A percentile compares a stretch with the other conserved stretches of the same genome.
phyloP scores from a whole-genome alignment of 1,140 invertebrate genomes.

The Druon quercuslanigerum region DNA sequence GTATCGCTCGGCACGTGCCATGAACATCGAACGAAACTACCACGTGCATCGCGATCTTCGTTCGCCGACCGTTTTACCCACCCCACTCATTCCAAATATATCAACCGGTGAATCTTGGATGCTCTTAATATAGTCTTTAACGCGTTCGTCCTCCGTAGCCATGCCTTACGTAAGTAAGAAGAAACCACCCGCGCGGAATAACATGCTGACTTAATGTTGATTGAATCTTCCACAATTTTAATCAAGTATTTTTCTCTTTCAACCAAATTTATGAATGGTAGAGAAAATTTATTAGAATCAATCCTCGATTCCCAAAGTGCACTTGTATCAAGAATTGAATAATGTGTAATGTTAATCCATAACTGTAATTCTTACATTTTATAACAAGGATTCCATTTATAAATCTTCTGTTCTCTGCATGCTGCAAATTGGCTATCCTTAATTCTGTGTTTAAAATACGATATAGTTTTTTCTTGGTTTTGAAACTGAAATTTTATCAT shows the following conservation, averaged over 20 bases:
- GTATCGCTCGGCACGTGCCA: conserved; percentile 13
- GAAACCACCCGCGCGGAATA: conserved; percentile 18
- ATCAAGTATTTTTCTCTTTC: background rate
- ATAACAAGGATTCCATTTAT: too few species aligned
- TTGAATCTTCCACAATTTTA: background rate
- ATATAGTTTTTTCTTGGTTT: too few species aligned
- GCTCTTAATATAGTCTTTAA: conserved; percentile 43
- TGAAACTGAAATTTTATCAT: too few species aligned
- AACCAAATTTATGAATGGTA: background rate
- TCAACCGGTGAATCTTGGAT: conserved; percentile 37
- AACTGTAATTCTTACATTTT: too few species aligned
- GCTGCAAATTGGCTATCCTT: too few species aligned
- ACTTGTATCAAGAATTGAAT: too few species aligned
- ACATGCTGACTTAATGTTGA: background rate
- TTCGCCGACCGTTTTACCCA: conserved; percentile 10
- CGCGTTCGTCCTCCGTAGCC: conserved; percentile 27
- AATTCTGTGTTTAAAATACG: too few species aligned
- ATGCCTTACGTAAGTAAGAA: conserved; percentile 37
- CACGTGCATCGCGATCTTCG: conserved; percentile 27
- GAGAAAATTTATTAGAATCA: background rate
- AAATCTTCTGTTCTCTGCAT: too few species aligned
- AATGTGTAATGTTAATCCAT: too few species aligned
- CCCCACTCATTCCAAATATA: conserved; percentile 40
- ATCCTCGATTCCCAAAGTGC: too few species aligned
- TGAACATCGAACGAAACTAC: conserved; percentile 22